phyloP scores from a whole-genome alignment of 2,113 vertebrate species.

The Ancistrus triradiatus region DNA sequence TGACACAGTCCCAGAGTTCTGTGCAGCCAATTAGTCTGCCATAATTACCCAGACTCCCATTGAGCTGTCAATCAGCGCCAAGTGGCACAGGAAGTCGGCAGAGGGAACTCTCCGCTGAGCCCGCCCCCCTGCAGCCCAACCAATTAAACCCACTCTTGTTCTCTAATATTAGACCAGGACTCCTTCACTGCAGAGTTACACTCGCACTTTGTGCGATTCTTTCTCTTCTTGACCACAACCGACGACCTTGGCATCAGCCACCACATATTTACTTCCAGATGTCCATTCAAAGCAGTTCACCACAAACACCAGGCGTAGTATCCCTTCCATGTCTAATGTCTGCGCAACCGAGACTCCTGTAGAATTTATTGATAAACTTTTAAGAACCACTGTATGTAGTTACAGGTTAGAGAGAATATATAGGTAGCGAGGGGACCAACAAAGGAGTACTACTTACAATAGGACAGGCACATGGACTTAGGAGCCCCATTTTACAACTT shows the following conservation, averaged over 20 bases:
- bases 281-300: conserved; percentile 20
- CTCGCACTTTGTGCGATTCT: conserved; percentile 19
- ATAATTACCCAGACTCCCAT: conserved; percentile 74
- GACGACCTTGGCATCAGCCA: conserved; percentile 16
- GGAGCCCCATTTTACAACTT: no score
- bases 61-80: conserved; percentile 69
- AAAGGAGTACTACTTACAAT: no score
- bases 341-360: no score
- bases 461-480: no score
- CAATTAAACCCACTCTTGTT: conserved; percentile 36
- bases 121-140: conserved; percentile 32
- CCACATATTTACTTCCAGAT: conserved; percentile 26
- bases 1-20: conserved; percentile 71
- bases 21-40: conserved; percentile 70
- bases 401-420: no score
- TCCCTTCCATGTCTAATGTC: no score
- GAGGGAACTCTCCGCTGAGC: conserved; percentile 39
- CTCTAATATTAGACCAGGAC: conserved; percentile 40
- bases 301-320: neutral
- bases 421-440: no score
- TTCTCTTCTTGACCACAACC: conserved; percentile 18
- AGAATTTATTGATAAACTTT: no score
- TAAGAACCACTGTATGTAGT: no score
- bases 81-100: conserved; percentile 62
- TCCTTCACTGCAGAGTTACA: conserved; percentile 16